These are phyloP conservation scores for Periophthalmodon schlosseri DNA, from an alignment of 2,113 vertebrate species.

Conservation along the genomic window DNA sequence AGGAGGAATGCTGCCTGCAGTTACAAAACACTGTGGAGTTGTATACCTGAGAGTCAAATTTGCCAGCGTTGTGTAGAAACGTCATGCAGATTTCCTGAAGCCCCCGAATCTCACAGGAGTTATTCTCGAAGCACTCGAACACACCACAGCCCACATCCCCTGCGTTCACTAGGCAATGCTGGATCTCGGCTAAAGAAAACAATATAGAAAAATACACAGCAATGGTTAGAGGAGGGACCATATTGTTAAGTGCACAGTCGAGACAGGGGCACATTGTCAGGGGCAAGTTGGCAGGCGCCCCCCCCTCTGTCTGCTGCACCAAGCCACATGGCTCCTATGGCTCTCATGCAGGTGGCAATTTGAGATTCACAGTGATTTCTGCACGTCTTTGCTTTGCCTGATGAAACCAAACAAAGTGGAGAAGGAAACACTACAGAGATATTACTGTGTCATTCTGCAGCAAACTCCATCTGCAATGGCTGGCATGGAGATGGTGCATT, in stretches of 20 bases:
- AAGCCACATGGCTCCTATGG: constrained; percentile 41
- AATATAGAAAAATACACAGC: constrained; percentile 47
- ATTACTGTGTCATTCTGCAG: constrained; percentile 69
- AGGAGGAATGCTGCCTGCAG: constrained; percentile 45
- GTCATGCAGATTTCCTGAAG: constrained; percentile 98
- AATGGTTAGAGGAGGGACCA: constrained; percentile 52
- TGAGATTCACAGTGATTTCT: constrained; percentile 21
- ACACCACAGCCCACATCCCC: constrained; percentile 98
- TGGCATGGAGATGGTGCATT: constrained; percentile 69
- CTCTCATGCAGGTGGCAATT: constrained; percentile 31
- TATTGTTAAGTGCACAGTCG: constrained; percentile 52
- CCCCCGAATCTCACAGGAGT: constrained; percentile 97
- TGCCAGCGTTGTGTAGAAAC: constrained; percentile 98
- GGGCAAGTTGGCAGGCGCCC: constrained; percentile 23
- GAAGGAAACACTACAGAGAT: constrained; percentile 46
- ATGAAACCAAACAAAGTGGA: constrained; percentile 21
- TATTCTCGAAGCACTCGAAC: constrained; percentile 99
- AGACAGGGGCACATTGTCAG: constrained; percentile 40
- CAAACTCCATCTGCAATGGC: constrained; percentile 65
- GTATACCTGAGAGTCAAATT: constrained; percentile 98
- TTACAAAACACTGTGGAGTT: constrained; percentile 22
- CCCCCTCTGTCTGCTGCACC: constrained; percentile 29
- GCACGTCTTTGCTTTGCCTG: constrained; percentile 15
- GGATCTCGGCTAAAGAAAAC: constrained; percentile 89
- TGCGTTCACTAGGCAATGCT: constrained; percentile 95